Percentiles rank a stretch among this genome's conserved stretches.
Conservation (phyloP, 2,888 invertebrate species). For the Drosophila acutilabella region DNA sequence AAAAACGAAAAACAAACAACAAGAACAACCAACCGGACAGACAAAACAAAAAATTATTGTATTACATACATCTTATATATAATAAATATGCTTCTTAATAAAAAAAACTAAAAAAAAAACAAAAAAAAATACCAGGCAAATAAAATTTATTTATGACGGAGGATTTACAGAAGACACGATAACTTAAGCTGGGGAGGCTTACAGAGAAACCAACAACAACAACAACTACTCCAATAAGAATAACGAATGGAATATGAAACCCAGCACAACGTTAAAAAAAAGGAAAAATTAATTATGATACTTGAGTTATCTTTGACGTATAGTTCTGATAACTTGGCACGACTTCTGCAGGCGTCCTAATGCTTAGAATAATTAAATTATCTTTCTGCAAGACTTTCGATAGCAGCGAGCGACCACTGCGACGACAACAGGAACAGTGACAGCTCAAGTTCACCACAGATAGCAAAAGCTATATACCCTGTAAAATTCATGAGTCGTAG, state of each 20-base stretch:
- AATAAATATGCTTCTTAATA: conserved; percentile 83
- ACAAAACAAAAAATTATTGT: conserved; percentile 80
- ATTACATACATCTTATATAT: conserved; percentile 83
- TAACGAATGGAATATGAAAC: conserved; percentile 4
- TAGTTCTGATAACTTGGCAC: conserved; percentile 62
- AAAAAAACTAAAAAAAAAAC: conserved; percentile 58
- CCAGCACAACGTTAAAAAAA: conserved; percentile 17
- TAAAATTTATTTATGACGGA: conserved; percentile 66
- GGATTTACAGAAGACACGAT: conserved; percentile 51
- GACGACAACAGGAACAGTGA: conserved; percentile 7
- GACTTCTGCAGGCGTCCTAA: conserved; percentile 34
- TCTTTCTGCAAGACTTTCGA: conserved; percentile 55
- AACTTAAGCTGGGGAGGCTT: conserved; percentile 57
- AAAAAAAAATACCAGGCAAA: conserved; percentile 34
- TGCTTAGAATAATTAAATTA: conserved; percentile 67
- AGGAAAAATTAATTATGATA: conserved; percentile 76
- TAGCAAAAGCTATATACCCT: conserved; percentile 17
- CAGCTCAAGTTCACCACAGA: conserved; percentile 21
- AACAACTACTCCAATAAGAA: background rate
- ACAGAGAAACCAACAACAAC: conserved; percentile 17
- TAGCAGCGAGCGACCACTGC: conserved; percentile 26
- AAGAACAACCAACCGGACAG: conserved; percentile 65
- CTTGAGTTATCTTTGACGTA: conserved; percentile 76
- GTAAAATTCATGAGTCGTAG: background rate
- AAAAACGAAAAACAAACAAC: conserved; percentile 26